Conservation (phyloP, 2,797 vertebrate genomes). For the Yasuhikotakia modesta region DNA sequence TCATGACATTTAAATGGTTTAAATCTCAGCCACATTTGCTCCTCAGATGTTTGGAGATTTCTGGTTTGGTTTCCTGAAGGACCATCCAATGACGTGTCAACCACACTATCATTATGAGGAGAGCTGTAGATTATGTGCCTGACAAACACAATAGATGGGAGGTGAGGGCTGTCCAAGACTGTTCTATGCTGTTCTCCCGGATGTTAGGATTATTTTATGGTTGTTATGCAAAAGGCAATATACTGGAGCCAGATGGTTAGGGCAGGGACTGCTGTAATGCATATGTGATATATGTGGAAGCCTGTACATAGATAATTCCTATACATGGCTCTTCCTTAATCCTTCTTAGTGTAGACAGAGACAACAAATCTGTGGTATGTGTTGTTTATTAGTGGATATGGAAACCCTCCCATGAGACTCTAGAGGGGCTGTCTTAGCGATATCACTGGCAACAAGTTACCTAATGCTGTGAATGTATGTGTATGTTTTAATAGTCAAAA, state of each 20-base stretch:
- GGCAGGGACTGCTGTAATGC: conserved; percentile 39
- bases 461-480: no score
- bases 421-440: neutral
- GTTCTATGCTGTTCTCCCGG: conserved; percentile 3
- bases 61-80: neutral
- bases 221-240: conserved; percentile 8
- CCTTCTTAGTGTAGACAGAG: neutral
- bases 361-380: neutral
- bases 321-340: conserved; percentile 4
- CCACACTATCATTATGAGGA: neutral
- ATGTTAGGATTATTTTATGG: conserved; percentile 44
- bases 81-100: neutral
- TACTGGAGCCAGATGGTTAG: conserved; percentile 45
- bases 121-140: neutral
- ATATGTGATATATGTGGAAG: conserved; percentile 38
- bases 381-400: neutral
- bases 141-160: neutral
- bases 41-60: neutral
- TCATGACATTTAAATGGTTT: neutral
- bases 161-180: neutral
- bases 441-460: neutral
- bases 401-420: neutral
- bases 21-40: neutral
- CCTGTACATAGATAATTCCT: conserved; percentile 16
- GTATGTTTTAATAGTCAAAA: no score